Evolutionary conservation across 2,797 vertebrate species (phyloP), one percentile per base, ranked within the genome.

Genomic region (Channa striata): DNA sequence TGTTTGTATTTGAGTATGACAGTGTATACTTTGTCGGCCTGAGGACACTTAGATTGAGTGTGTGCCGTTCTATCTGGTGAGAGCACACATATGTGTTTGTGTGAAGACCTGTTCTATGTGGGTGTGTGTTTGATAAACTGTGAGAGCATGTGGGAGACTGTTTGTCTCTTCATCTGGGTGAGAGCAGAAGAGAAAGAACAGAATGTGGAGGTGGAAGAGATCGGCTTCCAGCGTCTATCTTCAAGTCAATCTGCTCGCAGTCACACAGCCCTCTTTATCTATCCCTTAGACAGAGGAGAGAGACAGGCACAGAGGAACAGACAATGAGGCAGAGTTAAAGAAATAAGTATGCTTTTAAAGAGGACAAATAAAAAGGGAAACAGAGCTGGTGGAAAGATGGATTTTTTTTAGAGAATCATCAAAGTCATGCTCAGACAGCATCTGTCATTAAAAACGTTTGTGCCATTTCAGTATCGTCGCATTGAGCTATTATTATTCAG

Each of bases 61-160:
- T 59, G 85, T 87, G 84, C 89, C 89, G 86, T 86, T 87, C 74
- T 88, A 83, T 87, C 71, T 83, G 83, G 88, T 82, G 86, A 91
- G 90, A 88, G 88, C 60, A 54, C 86, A 87, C 88, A 88, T 93
- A 92, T 94, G 93, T 93, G 93, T 94, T 94, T 94, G 93, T 85
- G 84, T 91, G 92, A 92, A 92, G 91, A 83, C 85, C 89, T 85
- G 52, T 82, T 83, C 74, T 76, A 91, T 93, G 93, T 94, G 92
- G 93, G 93, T 86, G 93, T 88, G 89, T 95, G 94, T 94, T 94
- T 94, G 94, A 92, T 94, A 94, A 94, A 94, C 93, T 94, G 93
- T 92, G 91, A 94, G 91, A 92, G 92, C 75, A 85, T 90, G 94
- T 93, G 90, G 92, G 93, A 93, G 92, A 92, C 86, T 94, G 93